A percentile compares a stretch with the other conserved stretches of the same genome.
phyloP scores from a whole-genome alignment of 2,888 invertebrate species.

The Reticulitermes lucifugus region DNA sequence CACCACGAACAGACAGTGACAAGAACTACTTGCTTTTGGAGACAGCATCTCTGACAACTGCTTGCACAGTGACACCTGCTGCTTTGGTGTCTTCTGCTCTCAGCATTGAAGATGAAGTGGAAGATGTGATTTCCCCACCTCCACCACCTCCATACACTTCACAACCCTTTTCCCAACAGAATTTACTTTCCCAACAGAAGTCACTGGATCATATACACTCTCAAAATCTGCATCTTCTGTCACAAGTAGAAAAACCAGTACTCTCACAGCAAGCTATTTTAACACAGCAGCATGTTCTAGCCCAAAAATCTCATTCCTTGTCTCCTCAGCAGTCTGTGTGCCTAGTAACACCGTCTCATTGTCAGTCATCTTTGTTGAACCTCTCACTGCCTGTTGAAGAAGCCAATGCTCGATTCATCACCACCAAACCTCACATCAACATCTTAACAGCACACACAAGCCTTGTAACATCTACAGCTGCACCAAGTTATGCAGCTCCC shows the following conservation, averaged over 20 bases:
- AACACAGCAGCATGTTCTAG: neutral
- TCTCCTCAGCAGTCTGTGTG: slow-evolving; percentile 15
- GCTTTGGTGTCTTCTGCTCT: slow-evolving; percentile 62
- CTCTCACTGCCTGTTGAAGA: slow-evolving; percentile 68
- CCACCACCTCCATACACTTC: slow-evolving; percentile 62
- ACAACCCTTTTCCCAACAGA: slow-evolving; percentile 43
- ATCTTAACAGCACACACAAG: slow-evolving; percentile 82
- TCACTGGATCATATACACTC: slow-evolving; percentile 17
- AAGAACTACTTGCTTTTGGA: slow-evolving; percentile 63
- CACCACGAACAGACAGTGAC: slow-evolving; percentile 61
- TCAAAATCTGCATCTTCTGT: slow-evolving; percentile 11
- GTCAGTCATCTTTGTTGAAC: slow-evolving; percentile 26
- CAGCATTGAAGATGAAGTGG: slow-evolving; percentile 79
- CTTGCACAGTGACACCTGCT: slow-evolving; percentile 22
- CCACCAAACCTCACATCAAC: slow-evolving; percentile 80
- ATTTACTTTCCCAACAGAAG: slow-evolving; percentile 54
- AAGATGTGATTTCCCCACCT: slow-evolving; percentile 64
- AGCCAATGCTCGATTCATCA: slow-evolving; percentile 81
- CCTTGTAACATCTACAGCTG: slow-evolving; percentile 73
- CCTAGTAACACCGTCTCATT: neutral
- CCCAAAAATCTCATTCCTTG: neutral
- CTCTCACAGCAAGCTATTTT: slow-evolving; percentile 62
- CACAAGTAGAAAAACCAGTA: slow-evolving; percentile 69
- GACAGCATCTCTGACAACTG: slow-evolving; percentile 62
- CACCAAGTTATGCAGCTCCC: slow-evolving; percentile 70